phyloP scores from a whole-genome alignment of 2,888 invertebrate genomes.

The Agrochola macilenta region DNA sequence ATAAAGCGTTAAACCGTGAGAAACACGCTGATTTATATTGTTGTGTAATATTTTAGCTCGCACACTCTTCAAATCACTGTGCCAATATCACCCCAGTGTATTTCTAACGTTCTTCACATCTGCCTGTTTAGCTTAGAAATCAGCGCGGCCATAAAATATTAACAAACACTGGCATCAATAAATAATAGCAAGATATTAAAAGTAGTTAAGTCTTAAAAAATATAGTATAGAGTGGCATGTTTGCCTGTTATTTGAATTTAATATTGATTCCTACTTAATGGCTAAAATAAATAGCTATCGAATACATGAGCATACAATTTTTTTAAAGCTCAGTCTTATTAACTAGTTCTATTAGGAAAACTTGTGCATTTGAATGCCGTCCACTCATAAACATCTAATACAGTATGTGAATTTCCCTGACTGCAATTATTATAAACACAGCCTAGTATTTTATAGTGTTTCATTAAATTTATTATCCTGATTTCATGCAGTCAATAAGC shows the following conservation, averaged over 20 bases:
- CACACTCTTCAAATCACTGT: conserved; percentile 13
- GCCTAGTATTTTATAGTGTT: conserved; percentile 28
- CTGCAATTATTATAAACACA: conserved; percentile 36
- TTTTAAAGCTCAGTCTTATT: neutral
- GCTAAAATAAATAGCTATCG: conserved; percentile 42
- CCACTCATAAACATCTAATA: neutral
- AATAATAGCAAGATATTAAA: conserved; percentile 11
- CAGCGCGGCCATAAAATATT: neutral
- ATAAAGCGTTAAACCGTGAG: conserved; percentile 39
- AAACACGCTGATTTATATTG: conserved; percentile 19
- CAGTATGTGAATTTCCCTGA: conserved; percentile 5
- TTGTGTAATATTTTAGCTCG: conserved; percentile 5
- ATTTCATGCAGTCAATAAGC: conserved; percentile 22
- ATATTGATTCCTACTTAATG: conserved; percentile 38
- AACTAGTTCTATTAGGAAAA: neutral
- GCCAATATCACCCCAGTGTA: conserved; percentile 17
- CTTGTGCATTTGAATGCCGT: neutral
- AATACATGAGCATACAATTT: conserved; percentile 2
- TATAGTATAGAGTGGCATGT: neutral
- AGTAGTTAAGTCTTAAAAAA: conserved; percentile 6
- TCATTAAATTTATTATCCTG: conserved; percentile 8
- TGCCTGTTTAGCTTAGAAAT: conserved; percentile 3
- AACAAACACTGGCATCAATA: neutral
- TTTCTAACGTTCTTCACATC: neutral
- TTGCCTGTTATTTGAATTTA: neutral